These are phyloP conservation scores for Enteromius viviparus DNA, from an alignment of 2,797 vertebrate species.

Conservation along the genomic window DNA sequence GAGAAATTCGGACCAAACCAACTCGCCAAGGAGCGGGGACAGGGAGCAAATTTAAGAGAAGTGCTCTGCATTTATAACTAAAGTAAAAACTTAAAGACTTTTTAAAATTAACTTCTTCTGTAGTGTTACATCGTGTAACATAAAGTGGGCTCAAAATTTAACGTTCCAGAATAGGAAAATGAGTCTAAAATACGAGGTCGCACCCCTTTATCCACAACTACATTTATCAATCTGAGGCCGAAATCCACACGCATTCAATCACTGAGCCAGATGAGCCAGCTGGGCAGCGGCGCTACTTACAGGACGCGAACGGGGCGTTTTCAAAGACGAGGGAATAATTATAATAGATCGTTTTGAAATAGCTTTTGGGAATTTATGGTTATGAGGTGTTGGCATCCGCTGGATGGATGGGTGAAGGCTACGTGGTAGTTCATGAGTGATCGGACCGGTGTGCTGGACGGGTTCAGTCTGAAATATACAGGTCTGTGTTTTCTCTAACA, in stretches of 20 bases:
- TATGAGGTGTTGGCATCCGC: conserved; percentile 8
- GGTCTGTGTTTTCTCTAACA: conserved; percentile 15
- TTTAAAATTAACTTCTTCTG: rapidly evolving
- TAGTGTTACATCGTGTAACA: rapidly evolving
- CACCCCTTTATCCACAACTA: neutral
- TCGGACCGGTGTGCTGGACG: conserved; percentile 29
- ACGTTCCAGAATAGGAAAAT: neutral
- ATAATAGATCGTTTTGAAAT: neutral
- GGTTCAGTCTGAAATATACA: conserved; percentile 8
- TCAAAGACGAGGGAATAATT: neutral
- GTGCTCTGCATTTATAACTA: neutral
- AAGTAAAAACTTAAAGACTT: neutral
- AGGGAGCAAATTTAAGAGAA: neutral
- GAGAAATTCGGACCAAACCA: conserved; percentile 27
- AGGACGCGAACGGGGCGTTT: neutral
- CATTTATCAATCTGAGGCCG: neutral
- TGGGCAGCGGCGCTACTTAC: neutral
- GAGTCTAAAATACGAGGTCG: rapidly evolving
- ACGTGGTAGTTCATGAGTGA: neutral
- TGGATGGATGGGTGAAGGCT: neutral
- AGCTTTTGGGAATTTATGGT: neutral
- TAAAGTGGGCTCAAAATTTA: too few species aligned
- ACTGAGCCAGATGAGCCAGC: conserved; percentile 27
- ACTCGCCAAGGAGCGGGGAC: neutral
- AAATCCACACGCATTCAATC: neutral